phyloP scores from a whole-genome alignment of 2,888 invertebrate species.

The Netelia inedita region DNA sequence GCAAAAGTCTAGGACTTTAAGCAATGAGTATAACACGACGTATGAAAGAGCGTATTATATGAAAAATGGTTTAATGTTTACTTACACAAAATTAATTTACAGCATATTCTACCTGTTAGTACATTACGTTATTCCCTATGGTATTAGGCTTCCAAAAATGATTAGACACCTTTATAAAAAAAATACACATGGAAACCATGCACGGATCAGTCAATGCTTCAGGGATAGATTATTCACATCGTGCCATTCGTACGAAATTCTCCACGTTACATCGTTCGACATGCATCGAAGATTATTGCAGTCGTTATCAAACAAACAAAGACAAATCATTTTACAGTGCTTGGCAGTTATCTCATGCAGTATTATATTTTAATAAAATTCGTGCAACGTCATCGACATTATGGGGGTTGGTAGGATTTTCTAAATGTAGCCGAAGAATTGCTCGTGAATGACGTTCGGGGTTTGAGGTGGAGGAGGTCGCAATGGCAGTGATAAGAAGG shows the following conservation, averaged over 20 bases:
- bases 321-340: background rate
- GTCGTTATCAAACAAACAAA: background rate
- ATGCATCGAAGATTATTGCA: conserved; percentile 16
- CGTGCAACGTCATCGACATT: conserved; percentile 49
- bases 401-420: conserved; percentile 49
- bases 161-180: conserved; percentile 1
- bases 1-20: conserved; percentile 1
- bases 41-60: background rate
- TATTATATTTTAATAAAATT: conserved; percentile 17
- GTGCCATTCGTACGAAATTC: conserved; percentile 30
- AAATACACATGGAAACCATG: background rate
- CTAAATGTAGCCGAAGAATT: conserved; percentile 84
- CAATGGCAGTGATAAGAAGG: conserved; percentile 67
- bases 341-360: conserved; percentile 39
- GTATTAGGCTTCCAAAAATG: conserved; percentile 28
- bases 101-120: conserved; percentile 56
- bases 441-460: conserved; percentile 87
- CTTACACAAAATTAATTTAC: conserved; percentile 48
- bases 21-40: conserved; percentile 43
- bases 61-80: conserved; percentile 2
- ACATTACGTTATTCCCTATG: conserved; percentile 33
- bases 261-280: background rate
- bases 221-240: conserved; percentile 24
- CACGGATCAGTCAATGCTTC: conserved; percentile 14
- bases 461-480: conserved; percentile 85